Base-by-base conservation (phyloP, 2,113 vertebrate genomes). In the Leucoraja erinaceus region DNA sequence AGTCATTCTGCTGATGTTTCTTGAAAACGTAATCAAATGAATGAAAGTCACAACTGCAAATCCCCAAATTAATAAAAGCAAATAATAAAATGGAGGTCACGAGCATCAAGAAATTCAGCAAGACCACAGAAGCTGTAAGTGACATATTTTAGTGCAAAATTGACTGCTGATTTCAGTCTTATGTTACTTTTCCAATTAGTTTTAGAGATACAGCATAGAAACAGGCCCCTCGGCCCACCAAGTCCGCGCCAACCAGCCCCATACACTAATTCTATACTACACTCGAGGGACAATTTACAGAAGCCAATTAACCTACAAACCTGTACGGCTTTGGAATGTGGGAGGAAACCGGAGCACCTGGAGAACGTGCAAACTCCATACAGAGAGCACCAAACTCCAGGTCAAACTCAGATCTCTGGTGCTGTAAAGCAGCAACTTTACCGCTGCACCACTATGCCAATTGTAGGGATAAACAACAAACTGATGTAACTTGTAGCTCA, bases 401-500 rank as follows among this genome's bases (percentile, higher is more conserved):
- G 38, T 47, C 38, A 47, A 47, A 47, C 38, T 47, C 38, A 47
- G 38, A 47, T 47, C 38, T 47, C 38, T 47, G 38, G 38, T 47
- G 38, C 38, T 47, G 38, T 47, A 47, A 47, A 47, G 38, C 38
- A 47, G 38, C 38, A 47, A 47, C 38, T 47, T 47, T 47, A 47
- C 38, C 38, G 3, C 3, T 0, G 38, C 38, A 47, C 38, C 38
- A 47, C 38, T 47, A 47, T 47, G 38, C 33, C 38, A 79, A 54
- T 20, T 81, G 9, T 54, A 3, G 20, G 38, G 20, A 81, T 81
- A 81, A 22, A 20, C 20, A 56, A 54, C 20, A 56, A 18, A 47
- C 16, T 81, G 78, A 81, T 81, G 78, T 38, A 81, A 81, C 47
- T 81, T 81, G 78, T 81, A 9, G 78, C 78, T 81, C 38, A 81